Percentiles rank a stretch among this genome's conserved stretches.
These are phyloP conservation scores for Ctena decussata DNA, from an alignment of 2,888 invertebrate species.

Conservation along the genomic window DNA sequence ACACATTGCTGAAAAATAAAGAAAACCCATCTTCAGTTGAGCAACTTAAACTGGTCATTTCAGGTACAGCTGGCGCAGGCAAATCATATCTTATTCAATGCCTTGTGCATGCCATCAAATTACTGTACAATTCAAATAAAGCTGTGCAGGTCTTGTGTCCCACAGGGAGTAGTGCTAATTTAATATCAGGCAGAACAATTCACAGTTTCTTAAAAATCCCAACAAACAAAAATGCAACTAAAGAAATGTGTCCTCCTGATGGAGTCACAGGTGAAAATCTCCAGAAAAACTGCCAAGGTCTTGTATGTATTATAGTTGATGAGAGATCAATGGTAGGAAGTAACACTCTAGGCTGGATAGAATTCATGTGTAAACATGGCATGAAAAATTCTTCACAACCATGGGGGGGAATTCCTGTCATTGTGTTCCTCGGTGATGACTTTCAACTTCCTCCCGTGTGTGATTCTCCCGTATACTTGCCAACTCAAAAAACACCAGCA, in stretches of 20 bases:
- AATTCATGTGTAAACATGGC: background rate
- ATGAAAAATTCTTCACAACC: background rate
- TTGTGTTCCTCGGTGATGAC: conserved; percentile 68
- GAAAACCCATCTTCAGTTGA: background rate
- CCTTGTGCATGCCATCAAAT: background rate
- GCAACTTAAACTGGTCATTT: background rate
- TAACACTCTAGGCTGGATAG: background rate
- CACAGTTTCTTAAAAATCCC: conserved; percentile 55
- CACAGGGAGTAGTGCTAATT: conserved; percentile 52
- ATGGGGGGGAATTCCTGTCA: conserved; percentile 68
- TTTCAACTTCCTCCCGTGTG: conserved; percentile 65
- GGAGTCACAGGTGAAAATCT: conserved; percentile 50
- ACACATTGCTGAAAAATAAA: background rate
- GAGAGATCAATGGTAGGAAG: conserved; percentile 50
- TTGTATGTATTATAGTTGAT: conserved; percentile 62
- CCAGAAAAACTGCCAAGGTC: conserved; percentile 50
- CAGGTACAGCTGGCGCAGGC: background rate
- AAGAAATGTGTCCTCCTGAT: conserved; percentile 61
- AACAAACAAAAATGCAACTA: background rate
- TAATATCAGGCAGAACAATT: conserved; percentile 58
- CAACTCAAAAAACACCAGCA: background rate
- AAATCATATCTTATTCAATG: background rate
- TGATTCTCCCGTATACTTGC: conserved; percentile 59
- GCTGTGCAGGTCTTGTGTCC: background rate
- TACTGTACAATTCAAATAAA: background rate